These are phyloP conservation scores for Chrosomus eos DNA, from an alignment of 2,797 vertebrate genomes.

Conservation along the genomic window DNA sequence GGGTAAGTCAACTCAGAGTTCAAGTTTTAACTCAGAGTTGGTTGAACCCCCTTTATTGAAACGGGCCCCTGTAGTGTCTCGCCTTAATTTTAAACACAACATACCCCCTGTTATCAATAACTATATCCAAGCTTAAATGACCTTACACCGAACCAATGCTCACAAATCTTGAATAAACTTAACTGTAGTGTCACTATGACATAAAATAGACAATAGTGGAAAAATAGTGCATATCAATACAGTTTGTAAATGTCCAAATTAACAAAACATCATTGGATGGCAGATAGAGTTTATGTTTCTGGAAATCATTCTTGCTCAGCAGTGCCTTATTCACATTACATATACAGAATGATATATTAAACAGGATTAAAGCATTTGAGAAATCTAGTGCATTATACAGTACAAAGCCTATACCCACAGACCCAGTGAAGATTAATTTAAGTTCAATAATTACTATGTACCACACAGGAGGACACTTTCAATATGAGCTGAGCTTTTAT, in stretches of 20 bases:
- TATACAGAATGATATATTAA: conserved; percentile 59
- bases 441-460: conserved; percentile 69
- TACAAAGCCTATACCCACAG: conserved; percentile 56
- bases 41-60: too few relatives aligned
- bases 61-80: too few relatives aligned
- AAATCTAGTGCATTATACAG: conserved; percentile 64
- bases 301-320: background rate
- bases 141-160: background rate
- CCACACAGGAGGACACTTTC: conserved; percentile 58
- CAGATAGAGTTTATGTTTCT: background rate
- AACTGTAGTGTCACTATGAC: background rate
- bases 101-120: background rate
- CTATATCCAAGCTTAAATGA: background rate
- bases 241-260: background rate
- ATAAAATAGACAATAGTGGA: too few relatives aligned
- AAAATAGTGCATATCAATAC: background rate
- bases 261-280: background rate
- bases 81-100: too few relatives aligned
- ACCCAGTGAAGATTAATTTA: conserved; percentile 67
- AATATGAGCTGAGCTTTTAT: conserved; percentile 65
- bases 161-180: background rate
- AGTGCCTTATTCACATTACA: conserved; percentile 49
- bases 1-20: too few relatives aligned
- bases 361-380: conserved; percentile 62
- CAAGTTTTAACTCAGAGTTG: too few relatives aligned